Base-by-base conservation (phyloP, 2,113 vertebrate species). In the Limnothrissa miodon region DNA sequence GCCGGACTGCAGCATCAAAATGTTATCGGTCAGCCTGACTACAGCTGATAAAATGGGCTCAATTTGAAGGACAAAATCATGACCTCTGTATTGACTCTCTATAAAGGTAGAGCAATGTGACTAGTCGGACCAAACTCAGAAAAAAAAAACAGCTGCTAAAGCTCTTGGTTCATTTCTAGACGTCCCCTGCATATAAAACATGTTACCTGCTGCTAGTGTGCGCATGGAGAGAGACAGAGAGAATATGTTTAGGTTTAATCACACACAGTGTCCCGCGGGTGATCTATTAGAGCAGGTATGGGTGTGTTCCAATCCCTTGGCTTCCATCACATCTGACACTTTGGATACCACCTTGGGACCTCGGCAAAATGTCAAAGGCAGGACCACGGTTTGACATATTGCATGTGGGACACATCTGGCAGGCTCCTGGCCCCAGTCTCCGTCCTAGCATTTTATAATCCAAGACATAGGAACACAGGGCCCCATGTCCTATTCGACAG, bases 181-280 rank as follows among this genome's bases (percentile, higher is more conserved):
- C n/a, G n/a, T n/a, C n/a, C n/a, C n/a, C n/a, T n/a, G n/a, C n/a
- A n/a, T n/a, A n/a, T n/a, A n/a, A n/a, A n/a, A n/a, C n/a, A n/a
- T n/a, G n/a, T n/a, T n/a, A n/a, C n/a, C n/a, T n/a, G n/a, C n/a
- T n/a, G n/a, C n/a, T n/a, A n/a, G n/a, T n/a, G n/a, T n/a, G n/a
- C n/a, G n/a, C 21, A 62, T 21, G n/a, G 56, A 62, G 59, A 66
- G 59, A 66, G 59, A 66, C n/a, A 66, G 59, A 66, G 59, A 66
- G 59, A 29, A 74, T 36, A 33, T 36, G 66, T 74, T 74, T 17
- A 33, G 25, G 66, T 36, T 10, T 33, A 74, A 74, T 74, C 66
- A 56, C 48, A 19, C 36, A 33, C 33, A 74, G 66, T 36, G 10
- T 74, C 66, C 29, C 66, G 5, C 11, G 66, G 66, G 66, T 74